A percentile compares a stretch with the other conserved stretches of the same genome.
These are phyloP conservation scores for Diacarnus erythraeanus DNA, from an alignment of 37 sponge, comb jelly and placozoan genomes.

Conservation along the genomic window DNA sequence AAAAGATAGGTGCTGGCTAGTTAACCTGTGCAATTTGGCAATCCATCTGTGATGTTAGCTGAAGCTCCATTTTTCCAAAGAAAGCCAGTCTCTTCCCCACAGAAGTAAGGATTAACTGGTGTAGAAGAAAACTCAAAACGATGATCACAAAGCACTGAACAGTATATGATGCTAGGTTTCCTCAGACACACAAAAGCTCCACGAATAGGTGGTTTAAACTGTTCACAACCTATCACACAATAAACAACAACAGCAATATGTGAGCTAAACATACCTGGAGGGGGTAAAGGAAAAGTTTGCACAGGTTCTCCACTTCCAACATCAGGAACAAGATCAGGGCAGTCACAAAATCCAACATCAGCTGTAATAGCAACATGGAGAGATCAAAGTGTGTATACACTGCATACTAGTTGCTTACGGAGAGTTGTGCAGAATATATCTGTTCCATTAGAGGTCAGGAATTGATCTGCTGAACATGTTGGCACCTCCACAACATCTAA, in stretches of 20 bases:
- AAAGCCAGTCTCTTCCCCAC: slow-evolving; percentile 28
- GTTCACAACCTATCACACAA: slow-evolving; percentile 30
- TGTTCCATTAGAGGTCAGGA: slow-evolving; percentile 39
- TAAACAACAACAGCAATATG: background rate
- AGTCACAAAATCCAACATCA: slow-evolving; percentile 27
- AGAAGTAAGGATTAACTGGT: slow-evolving; percentile 49
- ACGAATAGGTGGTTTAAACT: slow-evolving; percentile 34
- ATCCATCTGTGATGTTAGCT: background rate
- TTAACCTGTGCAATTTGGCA: slow-evolving; percentile 48
- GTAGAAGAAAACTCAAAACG: slow-evolving; percentile 51
- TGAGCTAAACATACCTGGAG: background rate
- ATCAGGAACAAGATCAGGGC: slow-evolving; percentile 5
- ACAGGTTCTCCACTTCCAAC: background rate
- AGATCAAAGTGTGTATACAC: background rate
- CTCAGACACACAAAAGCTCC: slow-evolving; percentile 43
- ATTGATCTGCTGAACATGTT: slow-evolving; percentile 25
- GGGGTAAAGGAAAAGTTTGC: slow-evolving; percentile 28
- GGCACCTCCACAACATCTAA: slow-evolving; percentile 8
- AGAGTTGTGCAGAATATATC: slow-evolving; percentile 21
- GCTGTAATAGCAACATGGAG: background rate
- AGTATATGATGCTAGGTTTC: slow-evolving; percentile 30
- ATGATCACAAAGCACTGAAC: slow-evolving; percentile 52
- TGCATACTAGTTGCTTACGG: slow-evolving; percentile 4
- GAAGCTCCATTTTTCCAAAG: slow-evolving; percentile 31
- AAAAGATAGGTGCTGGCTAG: background rate